Conservation (phyloP, 1,140 invertebrate genomes). For the Drosophila fuyamai region DNA sequence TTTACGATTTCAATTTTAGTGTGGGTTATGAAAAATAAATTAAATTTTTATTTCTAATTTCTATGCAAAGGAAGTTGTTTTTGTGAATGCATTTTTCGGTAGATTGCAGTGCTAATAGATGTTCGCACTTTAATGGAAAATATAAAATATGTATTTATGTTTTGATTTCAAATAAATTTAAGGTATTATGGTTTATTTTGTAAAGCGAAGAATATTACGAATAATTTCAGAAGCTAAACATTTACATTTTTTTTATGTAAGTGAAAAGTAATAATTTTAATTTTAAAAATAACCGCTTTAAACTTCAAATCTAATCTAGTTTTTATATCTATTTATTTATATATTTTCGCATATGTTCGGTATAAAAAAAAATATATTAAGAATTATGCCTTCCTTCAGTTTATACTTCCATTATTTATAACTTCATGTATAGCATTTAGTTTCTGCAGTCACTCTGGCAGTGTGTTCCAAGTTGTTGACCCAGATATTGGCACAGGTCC, state of each 20-base stretch:
- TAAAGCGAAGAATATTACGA: too few relatives aligned
- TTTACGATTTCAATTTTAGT: slow-evolving; percentile 15
- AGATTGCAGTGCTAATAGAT: not conserved
- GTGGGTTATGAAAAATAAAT: slow-evolving; percentile 26
- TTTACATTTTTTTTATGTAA: too few relatives aligned
- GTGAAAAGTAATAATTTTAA: too few relatives aligned
- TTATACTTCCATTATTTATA: not conserved
- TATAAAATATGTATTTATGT: not conserved
- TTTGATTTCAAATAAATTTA: not conserved
- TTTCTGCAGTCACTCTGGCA: slow-evolving; percentile 1
- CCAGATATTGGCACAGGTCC: slow-evolving; percentile 42
- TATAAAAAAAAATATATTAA: not conserved
- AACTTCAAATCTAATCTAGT: too few relatives aligned
- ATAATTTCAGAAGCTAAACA: too few relatives aligned
- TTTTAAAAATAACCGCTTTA: too few relatives aligned
- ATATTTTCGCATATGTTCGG: not conserved
- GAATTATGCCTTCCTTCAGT: not conserved
- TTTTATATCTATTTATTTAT: not conserved
- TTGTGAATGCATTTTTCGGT: slow-evolving; percentile 8
- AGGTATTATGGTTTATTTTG: too few relatives aligned
- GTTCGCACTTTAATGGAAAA: too few relatives aligned
- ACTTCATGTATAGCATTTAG: not conserved
- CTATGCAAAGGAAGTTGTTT: slow-evolving; percentile 15
- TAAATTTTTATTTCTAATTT: slow-evolving; percentile 56
- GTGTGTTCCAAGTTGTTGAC: slow-evolving; percentile 24